These are phyloP conservation scores for Schlechtendalia chinensis DNA, from an alignment of 1,140 invertebrate genomes.

Conservation along the genomic window DNA sequence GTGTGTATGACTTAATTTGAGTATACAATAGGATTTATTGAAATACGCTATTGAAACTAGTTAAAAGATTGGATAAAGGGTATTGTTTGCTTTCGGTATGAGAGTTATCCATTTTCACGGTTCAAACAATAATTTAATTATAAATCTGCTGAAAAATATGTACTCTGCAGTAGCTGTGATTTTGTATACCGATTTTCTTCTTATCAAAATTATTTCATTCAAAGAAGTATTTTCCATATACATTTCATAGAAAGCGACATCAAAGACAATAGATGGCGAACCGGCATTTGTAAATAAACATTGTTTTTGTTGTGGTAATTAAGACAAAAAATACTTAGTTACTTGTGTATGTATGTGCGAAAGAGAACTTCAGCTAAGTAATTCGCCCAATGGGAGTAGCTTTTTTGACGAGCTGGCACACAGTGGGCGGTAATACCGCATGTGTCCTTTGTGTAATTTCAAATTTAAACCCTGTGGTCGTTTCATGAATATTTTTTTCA, in stretches of 20 bases:
- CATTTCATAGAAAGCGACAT: conserved; percentile 24
- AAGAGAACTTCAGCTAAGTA: conserved; percentile 34
- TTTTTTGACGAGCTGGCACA: conserved; percentile 20
- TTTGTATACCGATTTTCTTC: not conserved
- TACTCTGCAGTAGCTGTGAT: not conserved
- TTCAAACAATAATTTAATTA: conserved; percentile 1
- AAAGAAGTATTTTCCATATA: not conserved
- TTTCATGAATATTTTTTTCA: conserved; percentile 22
- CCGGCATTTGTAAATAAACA: conserved; percentile 24
- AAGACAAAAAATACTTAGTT: conserved; percentile 11
- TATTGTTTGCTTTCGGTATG: too few species aligned
- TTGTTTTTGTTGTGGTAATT: conserved; percentile 25
- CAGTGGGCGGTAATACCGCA: not conserved
- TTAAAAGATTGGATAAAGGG: not conserved
- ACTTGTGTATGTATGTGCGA: not conserved
- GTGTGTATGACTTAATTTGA: too few species aligned
- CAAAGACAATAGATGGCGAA: not conserved
- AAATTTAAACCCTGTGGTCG: not conserved
- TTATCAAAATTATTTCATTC: not conserved
- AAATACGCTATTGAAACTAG: not conserved
- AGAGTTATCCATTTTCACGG: not conserved
- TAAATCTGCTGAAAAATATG: not conserved
- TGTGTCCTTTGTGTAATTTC: not conserved
- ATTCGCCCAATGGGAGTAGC: conserved; percentile 37
- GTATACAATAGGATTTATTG: too few species aligned